Evolutionary conservation across 2,888 invertebrate genomes (phyloP).

Genomic region (Cryptophagus acutangulus): DNA sequence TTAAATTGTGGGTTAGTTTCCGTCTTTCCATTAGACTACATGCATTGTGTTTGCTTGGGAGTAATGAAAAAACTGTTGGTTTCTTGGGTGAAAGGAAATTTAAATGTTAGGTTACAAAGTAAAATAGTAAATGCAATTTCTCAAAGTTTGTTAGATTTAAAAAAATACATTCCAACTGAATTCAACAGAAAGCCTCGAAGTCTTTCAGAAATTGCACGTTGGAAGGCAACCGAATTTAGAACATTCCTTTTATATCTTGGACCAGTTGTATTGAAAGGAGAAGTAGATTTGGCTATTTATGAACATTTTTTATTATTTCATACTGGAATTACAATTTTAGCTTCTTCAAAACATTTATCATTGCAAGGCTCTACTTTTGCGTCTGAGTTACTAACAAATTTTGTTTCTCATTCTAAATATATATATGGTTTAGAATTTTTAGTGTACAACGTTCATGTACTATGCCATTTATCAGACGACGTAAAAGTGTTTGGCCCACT

Average conservation of each 20-base stretch:
- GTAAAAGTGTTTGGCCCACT: no score
- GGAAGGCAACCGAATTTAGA: conserved; percentile 27
- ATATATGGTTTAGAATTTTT: no score
- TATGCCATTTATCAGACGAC: no score
- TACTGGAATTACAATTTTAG: no score
- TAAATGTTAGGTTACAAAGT: conserved; percentile 8
- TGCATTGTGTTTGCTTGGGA: conserved; percentile 15
- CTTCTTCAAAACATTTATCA: no score
- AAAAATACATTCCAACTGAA: conserved; percentile 20
- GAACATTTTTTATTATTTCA: no score
- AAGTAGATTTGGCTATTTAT: no score
- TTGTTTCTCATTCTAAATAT: no score
- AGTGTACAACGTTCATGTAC: no score
- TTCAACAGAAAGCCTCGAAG: conserved; percentile 24
- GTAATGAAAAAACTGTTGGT: conserved; percentile 18
- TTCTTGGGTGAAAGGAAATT: conserved; percentile 2
- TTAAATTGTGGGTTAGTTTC: conserved; percentile 14
- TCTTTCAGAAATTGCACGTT: conserved; percentile 17
- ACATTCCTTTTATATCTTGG: conserved; percentile 24
- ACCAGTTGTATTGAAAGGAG: conserved; percentile 19
- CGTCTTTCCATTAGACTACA: conserved; percentile 18
- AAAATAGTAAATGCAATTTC: conserved; percentile 13
- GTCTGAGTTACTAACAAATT: no score
- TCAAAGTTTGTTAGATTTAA: conserved; percentile 15
- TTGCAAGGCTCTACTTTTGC: no score